A percentile compares a stretch with the other conserved stretches of the same genome.
phyloP scores from a whole-genome alignment of 2,797 vertebrate genomes.

The Argentina silus region DNA sequence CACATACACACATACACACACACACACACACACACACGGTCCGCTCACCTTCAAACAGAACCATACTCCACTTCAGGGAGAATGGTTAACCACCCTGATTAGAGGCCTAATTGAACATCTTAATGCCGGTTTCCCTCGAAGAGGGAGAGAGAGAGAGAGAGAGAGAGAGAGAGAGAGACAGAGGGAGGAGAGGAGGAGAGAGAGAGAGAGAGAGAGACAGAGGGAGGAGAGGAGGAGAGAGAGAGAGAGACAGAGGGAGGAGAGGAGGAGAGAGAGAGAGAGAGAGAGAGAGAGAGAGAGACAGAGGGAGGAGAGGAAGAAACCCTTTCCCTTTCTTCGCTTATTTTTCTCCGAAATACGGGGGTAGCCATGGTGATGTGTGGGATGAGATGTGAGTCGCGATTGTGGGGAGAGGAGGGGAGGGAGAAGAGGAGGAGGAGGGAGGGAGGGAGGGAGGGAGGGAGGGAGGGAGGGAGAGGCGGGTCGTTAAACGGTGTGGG shows the following conservation, averaged over 20 bases:
- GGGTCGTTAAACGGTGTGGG: conserved; percentile 78
- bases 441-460: too few species aligned
- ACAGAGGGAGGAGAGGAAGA: conserved; percentile 49
- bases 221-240: too few species aligned
- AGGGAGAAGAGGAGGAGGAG: too few species aligned
- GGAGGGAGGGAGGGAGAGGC: conserved; percentile 66
- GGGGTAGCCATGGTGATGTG: conserved; percentile 71
- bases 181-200: too few species aligned
- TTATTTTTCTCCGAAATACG: too few species aligned
- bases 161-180: not conserved
- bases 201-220: too few species aligned
- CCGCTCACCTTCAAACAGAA: conserved; percentile 35
- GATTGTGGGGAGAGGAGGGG: too few species aligned
- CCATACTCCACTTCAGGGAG: conserved; percentile 39
- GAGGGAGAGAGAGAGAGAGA: conserved; percentile 7
- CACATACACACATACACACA: too few species aligned
- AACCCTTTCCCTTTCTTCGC: conserved; percentile 59
- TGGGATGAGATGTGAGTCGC: conserved; percentile 72
- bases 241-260: too few species aligned
- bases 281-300: too few species aligned
- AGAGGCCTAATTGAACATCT: conserved; percentile 36
- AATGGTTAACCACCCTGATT: conserved; percentile 54
- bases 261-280: conserved; percentile 23
- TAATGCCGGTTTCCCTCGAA: conserved; percentile 9
- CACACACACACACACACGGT: too few species aligned